phyloP scores from a whole-genome alignment of 2,113 vertebrate species.

The Varanus salvator region DNA sequence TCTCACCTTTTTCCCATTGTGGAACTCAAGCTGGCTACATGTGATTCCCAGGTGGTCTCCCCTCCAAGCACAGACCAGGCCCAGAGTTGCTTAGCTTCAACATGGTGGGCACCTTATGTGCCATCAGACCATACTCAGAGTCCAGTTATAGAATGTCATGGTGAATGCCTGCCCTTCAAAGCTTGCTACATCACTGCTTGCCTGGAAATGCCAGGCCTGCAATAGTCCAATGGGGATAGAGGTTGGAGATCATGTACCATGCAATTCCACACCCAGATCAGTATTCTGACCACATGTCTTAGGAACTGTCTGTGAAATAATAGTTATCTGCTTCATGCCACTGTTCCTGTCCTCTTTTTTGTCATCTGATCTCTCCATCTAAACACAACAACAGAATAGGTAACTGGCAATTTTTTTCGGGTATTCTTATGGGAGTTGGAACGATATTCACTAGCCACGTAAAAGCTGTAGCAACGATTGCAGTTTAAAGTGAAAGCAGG shows the following conservation, averaged over 20 bases:
- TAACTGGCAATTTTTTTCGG: neutral
- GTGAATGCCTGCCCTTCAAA: no score
- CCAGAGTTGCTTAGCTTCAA: no score
- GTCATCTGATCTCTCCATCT: neutral
- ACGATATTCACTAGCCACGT: neutral
- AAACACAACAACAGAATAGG: neutral
- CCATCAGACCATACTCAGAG: no score
- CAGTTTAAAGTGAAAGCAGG: conserved; percentile 13
- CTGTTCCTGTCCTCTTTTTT: neutral
- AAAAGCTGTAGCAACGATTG: neutral
- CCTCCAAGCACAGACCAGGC: no score
- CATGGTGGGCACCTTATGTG: no score
- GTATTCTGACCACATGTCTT: neutral
- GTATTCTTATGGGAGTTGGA: neutral
- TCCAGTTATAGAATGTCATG: no score
- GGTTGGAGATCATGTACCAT: neutral
- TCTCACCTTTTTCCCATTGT: no score
- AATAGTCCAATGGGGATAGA: neutral
- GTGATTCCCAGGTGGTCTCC: no score
- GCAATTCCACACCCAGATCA: no score
- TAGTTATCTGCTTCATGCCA: neutral
- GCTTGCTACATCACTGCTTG: no score
- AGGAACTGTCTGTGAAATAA: neutral
- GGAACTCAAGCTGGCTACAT: no score
- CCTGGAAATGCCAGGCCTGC: neutral